Evolutionary conservation across 2,888 invertebrate species (phyloP).

Genomic region (Hyppa rectilinea): DNA sequence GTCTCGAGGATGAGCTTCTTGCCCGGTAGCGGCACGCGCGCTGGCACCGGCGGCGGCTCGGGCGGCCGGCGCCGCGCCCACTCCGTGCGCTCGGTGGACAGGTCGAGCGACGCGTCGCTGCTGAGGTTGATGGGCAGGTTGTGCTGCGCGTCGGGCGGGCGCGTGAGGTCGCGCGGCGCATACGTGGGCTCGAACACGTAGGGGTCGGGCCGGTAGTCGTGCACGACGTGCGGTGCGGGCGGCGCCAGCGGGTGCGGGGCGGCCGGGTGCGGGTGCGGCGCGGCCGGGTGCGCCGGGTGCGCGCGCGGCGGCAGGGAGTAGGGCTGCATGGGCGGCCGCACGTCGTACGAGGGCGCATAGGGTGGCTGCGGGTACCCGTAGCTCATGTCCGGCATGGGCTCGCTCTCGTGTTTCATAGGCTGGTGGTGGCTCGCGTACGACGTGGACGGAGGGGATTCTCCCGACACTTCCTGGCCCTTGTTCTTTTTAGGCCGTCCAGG

Average conservation of each 20-base stretch:
- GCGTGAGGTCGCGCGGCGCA: conserved; percentile 77
- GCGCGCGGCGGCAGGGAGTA: conserved; percentile 75
- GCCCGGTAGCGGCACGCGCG: conserved; percentile 85
- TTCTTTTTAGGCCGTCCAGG: conserved; percentile 88
- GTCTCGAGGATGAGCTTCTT: conserved; percentile 88
- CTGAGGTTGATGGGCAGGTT: conserved; percentile 89
- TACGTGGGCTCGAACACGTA: conserved; percentile 70
- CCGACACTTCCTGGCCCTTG: conserved; percentile 79
- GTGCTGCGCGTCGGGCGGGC: conserved; percentile 78
- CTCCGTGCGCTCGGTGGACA: conserved; percentile 83
- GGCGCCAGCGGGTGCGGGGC: conserved; percentile 56
- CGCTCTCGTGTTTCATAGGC: conserved; percentile 82
- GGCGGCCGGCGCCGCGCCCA: conserved; percentile 85
- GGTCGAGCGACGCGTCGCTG: conserved; percentile 86
- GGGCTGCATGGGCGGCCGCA: conserved; percentile 70
- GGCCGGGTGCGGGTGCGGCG: conserved; percentile 42
- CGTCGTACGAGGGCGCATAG: conserved; percentile 75
- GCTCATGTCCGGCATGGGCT: conserved; percentile 69
- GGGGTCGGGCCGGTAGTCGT: conserved; percentile 74
- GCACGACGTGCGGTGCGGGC: conserved; percentile 62
- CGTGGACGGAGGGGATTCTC: conserved; percentile 83
- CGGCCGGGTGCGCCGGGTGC: conserved; percentile 68
- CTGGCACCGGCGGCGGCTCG: conserved; percentile 76
- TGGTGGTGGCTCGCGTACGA: conserved; percentile 79
- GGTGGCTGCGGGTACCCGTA: conserved; percentile 79